Conservation (phyloP, 2,888 invertebrate genomes). For the Eremobia ochroleuca region DNA sequence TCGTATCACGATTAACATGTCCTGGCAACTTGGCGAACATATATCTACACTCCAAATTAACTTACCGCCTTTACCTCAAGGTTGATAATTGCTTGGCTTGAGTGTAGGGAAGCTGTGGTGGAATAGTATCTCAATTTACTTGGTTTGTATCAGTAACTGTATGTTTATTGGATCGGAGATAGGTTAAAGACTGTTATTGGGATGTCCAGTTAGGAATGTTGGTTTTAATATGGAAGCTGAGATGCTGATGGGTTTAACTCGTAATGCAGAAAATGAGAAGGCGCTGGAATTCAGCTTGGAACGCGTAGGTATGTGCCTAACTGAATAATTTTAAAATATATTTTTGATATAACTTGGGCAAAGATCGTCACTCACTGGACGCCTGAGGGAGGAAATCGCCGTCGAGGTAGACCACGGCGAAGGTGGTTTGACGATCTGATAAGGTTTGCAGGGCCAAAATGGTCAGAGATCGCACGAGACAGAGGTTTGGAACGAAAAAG, state of each 20-base stretch:
- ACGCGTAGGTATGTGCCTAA: neutral
- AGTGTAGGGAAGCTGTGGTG: neutral
- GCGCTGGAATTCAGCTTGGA: no score
- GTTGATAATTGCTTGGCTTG: slow-evolving; percentile 24
- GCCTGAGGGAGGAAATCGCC: neutral
- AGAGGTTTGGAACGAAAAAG: neutral
- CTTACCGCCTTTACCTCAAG: slow-evolving; percentile 21
- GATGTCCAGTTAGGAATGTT: slow-evolving; percentile 40
- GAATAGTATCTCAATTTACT: slow-evolving; percentile 46
- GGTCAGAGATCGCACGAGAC: neutral
- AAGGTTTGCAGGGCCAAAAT: neutral
- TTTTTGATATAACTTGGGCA: neutral
- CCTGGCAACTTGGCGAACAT: slow-evolving; percentile 74
- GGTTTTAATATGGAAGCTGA: slow-evolving; percentile 5
- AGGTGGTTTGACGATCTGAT: neutral
- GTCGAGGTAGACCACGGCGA: neutral
- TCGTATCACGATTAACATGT: slow-evolving; percentile 81
- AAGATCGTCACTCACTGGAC: neutral
- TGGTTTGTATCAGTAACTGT: slow-evolving; percentile 55
- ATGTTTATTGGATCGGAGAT: slow-evolving; percentile 62
- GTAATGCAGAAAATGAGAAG: slow-evolving; percentile 9
- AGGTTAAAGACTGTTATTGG: slow-evolving; percentile 49
- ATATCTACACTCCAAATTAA: slow-evolving; percentile 29
- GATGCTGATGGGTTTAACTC: neutral
- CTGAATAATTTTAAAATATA: neutral